phyloP scores from a whole-genome alignment of 1,140 invertebrate genomes.

The Coboldia fuscipes region DNA sequence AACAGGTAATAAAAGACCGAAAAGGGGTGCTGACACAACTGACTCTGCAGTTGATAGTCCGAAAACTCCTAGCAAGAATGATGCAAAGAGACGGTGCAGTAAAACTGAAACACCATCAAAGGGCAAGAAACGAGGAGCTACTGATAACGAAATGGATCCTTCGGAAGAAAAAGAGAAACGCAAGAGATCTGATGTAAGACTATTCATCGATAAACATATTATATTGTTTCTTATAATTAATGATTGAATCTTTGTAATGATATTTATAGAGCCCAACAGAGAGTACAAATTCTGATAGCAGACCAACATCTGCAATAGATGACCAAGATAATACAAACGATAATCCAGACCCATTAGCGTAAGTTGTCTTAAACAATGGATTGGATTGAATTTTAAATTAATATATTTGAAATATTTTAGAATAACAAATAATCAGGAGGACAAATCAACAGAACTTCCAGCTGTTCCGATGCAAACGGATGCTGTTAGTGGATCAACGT shows the following conservation, averaged over 20 bases:
- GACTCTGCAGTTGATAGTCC: constrained; percentile 28
- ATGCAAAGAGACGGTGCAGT: constrained; percentile 38
- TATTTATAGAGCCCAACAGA: constrained; percentile 42
- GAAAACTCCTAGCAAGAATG: constrained; percentile 31
- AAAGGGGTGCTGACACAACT: constrained; percentile 51
- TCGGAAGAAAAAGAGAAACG: constrained; percentile 42
- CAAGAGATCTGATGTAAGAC: constrained; percentile 29
- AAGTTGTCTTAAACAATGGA: no score
- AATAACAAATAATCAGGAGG: no score
- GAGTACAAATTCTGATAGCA: constrained; percentile 50
- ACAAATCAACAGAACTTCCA: no score
- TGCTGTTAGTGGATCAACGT: no score
- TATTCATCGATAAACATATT: background rate
- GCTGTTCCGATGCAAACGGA: no score
- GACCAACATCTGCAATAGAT: constrained; percentile 52
- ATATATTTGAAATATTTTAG: no score
- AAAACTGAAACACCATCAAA: constrained; percentile 46
- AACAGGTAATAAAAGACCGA: constrained; percentile 33
- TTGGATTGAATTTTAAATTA: no score
- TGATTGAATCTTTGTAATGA: background rate
- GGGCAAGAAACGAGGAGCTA: constrained; percentile 39
- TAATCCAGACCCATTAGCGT: constrained; percentile 6
- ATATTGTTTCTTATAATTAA: background rate
- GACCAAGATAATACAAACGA: constrained; percentile 36
- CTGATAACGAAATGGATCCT: constrained; percentile 7